Evolutionary conservation across 2,797 vertebrate genomes (phyloP).

Genomic region (Mus caroli): DNA sequence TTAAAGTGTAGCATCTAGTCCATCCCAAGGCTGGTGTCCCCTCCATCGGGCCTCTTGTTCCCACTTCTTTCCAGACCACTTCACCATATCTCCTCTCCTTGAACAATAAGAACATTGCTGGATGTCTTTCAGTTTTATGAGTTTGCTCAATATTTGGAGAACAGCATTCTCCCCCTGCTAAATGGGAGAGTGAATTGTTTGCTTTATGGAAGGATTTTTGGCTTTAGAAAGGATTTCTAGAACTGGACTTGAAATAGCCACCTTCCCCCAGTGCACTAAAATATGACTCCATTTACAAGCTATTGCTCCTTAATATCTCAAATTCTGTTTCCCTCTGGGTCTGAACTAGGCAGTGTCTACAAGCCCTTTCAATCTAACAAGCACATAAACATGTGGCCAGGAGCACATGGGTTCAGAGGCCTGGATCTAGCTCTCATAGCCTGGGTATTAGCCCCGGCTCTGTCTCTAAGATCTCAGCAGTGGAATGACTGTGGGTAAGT

Average conservation of each 20-base stretch:
- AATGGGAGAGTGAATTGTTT: slow-evolving; percentile 67
- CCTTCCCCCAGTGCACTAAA: slow-evolving; percentile 24
- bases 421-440: not conserved
- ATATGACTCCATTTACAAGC: slow-evolving; percentile 59
- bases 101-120: not conserved
- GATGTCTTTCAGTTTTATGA: not conserved
- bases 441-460: not conserved
- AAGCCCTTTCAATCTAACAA: not conserved
- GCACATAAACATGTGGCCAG: not conserved
- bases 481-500: not conserved
- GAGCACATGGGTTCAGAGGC: not conserved
- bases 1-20: not conserved
- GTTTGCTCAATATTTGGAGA: slow-evolving; percentile 45
- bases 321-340: not conserved
- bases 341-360: not conserved
- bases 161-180: not conserved
- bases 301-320: slow-evolving; percentile 41
- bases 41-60: not conserved
- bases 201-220: slow-evolving; percentile 69
- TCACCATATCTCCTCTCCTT: not conserved
- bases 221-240: slow-evolving; percentile 72
- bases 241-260: slow-evolving; percentile 64
- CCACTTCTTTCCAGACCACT: not conserved
- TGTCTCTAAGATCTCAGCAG: not conserved
- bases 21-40: not conserved